These are phyloP conservation scores for Sebastes paucispinis DNA, from an alignment of 2,797 vertebrate species.

Conservation along the genomic window DNA sequence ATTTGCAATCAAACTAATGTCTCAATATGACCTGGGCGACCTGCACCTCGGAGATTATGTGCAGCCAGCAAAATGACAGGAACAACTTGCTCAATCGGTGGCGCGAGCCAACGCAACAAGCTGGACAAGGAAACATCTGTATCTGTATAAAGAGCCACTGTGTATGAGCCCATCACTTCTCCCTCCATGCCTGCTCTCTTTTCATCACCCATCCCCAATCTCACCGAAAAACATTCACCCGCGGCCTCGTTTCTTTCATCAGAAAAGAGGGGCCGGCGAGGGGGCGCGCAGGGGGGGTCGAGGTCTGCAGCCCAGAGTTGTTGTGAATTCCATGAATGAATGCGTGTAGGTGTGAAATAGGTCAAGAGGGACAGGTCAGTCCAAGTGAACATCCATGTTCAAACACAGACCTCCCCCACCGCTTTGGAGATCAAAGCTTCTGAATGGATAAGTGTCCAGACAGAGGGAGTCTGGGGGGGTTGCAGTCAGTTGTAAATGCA, in stretches of 20 bases:
- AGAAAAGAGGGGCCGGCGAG: not conserved
- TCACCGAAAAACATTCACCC: not conserved
- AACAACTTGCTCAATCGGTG: constrained; percentile 64
- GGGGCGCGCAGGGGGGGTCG: not conserved
- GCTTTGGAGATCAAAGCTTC: constrained; percentile 33
- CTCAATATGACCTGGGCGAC: constrained; percentile 45
- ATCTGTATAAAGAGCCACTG: constrained; percentile 41
- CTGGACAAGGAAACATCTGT: constrained; percentile 55
- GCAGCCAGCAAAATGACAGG: constrained; percentile 47
- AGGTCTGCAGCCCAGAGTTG: not conserved
- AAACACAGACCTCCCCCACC: constrained; percentile 16
- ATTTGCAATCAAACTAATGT: constrained; percentile 49
- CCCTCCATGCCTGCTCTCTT: not conserved
- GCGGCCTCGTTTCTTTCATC: not conserved
- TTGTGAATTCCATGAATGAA: constrained; percentile 28
- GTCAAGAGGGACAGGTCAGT: constrained; percentile 25
- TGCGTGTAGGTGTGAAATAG: constrained; percentile 56
- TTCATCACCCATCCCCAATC: not conserved
- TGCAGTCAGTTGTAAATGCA: constrained; percentile 7
- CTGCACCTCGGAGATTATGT: constrained; percentile 29
- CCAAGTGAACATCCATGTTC: constrained; percentile 18
- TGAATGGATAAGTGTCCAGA: not conserved
- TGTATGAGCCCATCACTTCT: constrained; percentile 25
- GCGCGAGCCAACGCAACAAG: constrained; percentile 17
- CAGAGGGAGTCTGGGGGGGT: not conserved